These are phyloP conservation scores for Meloidogyne floridensis DNA, from an alignment of 1,140 invertebrate genomes.

Conservation along the genomic window DNA sequence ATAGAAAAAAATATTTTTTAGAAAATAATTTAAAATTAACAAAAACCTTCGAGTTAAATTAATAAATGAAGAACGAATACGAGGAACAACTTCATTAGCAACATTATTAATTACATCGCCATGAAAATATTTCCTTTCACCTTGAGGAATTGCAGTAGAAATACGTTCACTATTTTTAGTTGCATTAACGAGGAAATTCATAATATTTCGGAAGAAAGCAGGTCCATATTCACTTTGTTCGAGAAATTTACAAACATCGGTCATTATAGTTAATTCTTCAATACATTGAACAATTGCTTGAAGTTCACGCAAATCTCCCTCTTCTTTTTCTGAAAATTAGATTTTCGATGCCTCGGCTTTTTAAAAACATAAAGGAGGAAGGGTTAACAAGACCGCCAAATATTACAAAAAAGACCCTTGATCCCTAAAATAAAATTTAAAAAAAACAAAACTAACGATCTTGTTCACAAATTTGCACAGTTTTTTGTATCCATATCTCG, in stretches of 20 bases:
- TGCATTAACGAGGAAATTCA: conserved; percentile 27
- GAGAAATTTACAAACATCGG: conserved; percentile 35
- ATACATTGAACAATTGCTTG: conserved; percentile 17
- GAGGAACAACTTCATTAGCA: background rate
- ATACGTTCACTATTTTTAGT: conserved; percentile 3
- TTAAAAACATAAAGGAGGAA: no score
- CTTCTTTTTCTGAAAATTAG: background rate
- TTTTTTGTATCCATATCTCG: conserved; percentile 26
- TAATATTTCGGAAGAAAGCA: conserved; percentile 27
- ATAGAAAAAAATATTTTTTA: background rate
- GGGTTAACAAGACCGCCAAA: no score
- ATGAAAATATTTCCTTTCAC: background rate
- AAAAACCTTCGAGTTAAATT: conserved; percentile 15
- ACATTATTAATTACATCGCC: background rate
- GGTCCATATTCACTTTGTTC: conserved; percentile 28
- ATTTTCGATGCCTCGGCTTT: no score
- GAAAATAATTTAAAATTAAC: no score
- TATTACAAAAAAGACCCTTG: no score
- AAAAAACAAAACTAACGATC: background rate
- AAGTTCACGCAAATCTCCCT: background rate
- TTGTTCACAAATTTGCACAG: conserved; percentile 34
- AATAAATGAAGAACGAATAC: conserved; percentile 1
- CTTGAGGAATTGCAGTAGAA: background rate
- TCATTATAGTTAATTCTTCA: conserved; percentile 33
- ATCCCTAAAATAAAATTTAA: no score